Conservation (phyloP, 2,113 vertebrate species). For the Corythaixoides concolor region DNA sequence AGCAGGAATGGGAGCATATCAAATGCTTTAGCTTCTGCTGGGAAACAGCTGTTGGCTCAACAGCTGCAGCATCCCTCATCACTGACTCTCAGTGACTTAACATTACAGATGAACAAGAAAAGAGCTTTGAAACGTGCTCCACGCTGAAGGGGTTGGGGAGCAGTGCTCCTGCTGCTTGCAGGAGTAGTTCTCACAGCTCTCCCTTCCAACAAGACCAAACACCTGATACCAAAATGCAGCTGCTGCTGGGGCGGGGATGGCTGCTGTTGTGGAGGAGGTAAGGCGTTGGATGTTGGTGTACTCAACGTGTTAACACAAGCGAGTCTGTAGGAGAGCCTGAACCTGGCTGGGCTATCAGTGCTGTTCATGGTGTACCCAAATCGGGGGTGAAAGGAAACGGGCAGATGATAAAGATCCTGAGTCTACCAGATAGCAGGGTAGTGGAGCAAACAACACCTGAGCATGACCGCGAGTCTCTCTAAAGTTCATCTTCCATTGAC, state of each 20-base stretch:
- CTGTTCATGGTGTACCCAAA: background rate
- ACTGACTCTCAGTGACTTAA: too few relatives aligned
- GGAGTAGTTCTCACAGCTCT: background rate
- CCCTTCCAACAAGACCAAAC: background rate
- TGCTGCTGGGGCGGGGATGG: background rate
- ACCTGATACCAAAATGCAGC: background rate
- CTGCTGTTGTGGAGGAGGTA: background rate
- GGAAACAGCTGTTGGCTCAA: background rate
- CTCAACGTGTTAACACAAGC: background rate
- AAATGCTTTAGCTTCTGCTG: background rate
- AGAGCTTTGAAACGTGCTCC: background rate
- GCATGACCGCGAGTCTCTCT: background rate
- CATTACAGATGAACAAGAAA: accelerated
- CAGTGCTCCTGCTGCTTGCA: background rate
- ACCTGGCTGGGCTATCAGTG: background rate
- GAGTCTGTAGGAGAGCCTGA: background rate
- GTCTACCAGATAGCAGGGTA: background rate
- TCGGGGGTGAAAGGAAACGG: background rate
- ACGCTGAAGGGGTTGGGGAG: background rate
- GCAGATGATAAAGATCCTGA: background rate
- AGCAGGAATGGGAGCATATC: background rate
- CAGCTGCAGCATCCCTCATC: background rate
- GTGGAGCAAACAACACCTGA: background rate
- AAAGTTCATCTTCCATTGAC: background rate
- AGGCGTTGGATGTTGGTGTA: background rate